Percentiles rank a stretch among this genome's conserved stretches.
Conservation (phyloP, 2,888 invertebrate genomes). For the Podabrus alpinus region DNA sequence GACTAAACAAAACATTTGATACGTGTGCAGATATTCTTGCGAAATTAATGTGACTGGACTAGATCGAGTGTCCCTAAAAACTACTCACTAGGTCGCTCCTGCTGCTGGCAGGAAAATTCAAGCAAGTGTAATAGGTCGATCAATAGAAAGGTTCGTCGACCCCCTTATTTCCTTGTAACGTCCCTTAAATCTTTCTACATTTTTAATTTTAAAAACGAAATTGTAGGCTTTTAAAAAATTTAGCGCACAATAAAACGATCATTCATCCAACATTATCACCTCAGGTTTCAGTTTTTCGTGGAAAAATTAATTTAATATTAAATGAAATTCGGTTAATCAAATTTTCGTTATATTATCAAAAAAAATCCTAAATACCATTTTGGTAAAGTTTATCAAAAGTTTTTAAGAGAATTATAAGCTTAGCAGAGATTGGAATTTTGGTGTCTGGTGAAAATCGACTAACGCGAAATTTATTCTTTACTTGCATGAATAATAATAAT, state of each 20-base stretch:
- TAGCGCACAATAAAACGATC: neutral
- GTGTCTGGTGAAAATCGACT: neutral
- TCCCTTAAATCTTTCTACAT: constrained; percentile 10
- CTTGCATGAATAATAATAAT: neutral
- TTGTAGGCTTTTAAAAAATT: neutral
- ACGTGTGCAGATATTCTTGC: neutral
- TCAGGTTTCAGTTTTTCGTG: neutral
- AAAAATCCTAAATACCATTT: neutral
- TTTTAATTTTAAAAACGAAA: constrained; percentile 4
- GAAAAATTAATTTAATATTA: neutral
- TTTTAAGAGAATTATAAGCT: neutral
- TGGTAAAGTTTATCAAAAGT: neutral
- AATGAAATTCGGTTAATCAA: neutral
- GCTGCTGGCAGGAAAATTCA: constrained; percentile 24
- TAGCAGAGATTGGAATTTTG: neutral
- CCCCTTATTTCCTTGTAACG: constrained; percentile 10
- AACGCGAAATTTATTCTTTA: neutral
- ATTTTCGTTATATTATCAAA: neutral
- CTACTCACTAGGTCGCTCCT: constrained; percentile 20
- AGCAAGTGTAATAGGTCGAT: constrained; percentile 30
- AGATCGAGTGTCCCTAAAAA: constrained; percentile 14
- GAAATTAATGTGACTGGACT: constrained; percentile 17
- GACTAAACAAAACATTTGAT: neutral
- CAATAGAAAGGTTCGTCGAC: constrained; percentile 29
- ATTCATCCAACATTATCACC: neutral